Conservation (phyloP, 2,113 vertebrate species). For the Melanocharis versteri region DNA sequence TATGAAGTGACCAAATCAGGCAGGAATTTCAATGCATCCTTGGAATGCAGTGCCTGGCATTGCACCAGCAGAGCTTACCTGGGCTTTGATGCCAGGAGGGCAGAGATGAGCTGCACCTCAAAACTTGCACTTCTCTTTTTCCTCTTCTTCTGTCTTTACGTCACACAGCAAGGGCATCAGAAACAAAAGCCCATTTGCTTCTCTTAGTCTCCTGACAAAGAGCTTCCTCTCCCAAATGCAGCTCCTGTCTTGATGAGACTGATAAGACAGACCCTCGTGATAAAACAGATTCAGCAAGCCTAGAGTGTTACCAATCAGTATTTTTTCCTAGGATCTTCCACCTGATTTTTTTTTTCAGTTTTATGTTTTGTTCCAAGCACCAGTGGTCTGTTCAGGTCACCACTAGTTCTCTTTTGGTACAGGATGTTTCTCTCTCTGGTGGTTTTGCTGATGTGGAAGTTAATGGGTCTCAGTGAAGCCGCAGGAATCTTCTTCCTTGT, state of each 20-base stretch:
- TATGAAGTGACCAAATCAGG: not conserved
- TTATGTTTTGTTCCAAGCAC: not conserved
- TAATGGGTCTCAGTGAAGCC: not conserved
- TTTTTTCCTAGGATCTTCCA: not conserved
- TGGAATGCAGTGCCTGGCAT: not conserved
- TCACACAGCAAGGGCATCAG: not conserved
- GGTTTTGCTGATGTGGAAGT: not conserved
- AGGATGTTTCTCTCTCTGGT: not conserved
- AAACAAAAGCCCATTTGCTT: not conserved
- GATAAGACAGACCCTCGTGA: not conserved
- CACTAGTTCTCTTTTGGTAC: not conserved
- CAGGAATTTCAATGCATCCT: not conserved
- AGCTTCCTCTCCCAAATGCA: not conserved
- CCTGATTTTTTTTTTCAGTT: not conserved
- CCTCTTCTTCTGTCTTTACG: not conserved
- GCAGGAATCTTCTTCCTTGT: not conserved
- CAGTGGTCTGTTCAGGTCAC: not conserved
- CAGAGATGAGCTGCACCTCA: not conserved
- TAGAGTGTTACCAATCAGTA: not conserved
- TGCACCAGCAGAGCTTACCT: fast-evolving
- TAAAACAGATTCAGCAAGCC: not conserved
- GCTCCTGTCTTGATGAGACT: not conserved
- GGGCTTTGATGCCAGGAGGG: not conserved
- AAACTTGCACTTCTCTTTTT: not conserved
- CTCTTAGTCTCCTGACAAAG: not conserved